These are phyloP conservation scores for Taxidea taxus DNA, from an alignment of 2,113 vertebrate species.

Conservation along the genomic window DNA sequence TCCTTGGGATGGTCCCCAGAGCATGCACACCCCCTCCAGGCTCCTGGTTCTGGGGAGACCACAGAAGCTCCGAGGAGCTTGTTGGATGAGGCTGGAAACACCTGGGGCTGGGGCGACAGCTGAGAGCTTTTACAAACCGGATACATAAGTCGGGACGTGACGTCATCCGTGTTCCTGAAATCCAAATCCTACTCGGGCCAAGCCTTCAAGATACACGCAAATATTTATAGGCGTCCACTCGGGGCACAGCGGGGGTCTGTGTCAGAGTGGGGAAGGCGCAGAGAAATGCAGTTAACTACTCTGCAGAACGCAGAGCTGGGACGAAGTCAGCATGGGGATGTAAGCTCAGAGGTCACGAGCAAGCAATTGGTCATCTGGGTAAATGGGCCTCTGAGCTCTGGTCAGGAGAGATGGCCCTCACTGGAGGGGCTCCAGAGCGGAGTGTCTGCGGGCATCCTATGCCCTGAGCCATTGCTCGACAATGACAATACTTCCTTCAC, in stretches of 20 bases:
- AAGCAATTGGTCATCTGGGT: rapidly evolving
- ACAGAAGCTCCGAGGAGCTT: neutral
- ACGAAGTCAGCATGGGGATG: rapidly evolving
- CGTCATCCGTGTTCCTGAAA: neutral
- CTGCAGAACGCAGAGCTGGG: neutral
- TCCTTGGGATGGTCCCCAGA: no score
- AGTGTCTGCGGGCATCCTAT: rapidly evolving
- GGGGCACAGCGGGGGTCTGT: neutral
- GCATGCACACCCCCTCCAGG: rapidly evolving
- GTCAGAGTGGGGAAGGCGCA: neutral
- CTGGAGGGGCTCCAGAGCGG: neutral
- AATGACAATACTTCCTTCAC: neutral
- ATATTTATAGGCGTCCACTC: neutral
- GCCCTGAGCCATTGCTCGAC: neutral
- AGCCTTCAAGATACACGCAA: neutral
- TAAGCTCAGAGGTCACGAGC: neutral
- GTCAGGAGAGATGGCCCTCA: rapidly evolving
- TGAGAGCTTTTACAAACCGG: neutral
- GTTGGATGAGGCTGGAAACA: neutral
- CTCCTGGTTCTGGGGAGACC: neutral
- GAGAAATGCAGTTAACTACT: rapidly evolving
- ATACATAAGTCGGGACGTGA: neutral
- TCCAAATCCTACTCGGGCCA: conserved; percentile 11
- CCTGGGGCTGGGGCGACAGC: neutral
- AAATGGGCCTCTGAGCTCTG: rapidly evolving